Evolutionary conservation across 2,888 invertebrate species (phyloP).

Genomic region (Drosophila siamana): DNA sequence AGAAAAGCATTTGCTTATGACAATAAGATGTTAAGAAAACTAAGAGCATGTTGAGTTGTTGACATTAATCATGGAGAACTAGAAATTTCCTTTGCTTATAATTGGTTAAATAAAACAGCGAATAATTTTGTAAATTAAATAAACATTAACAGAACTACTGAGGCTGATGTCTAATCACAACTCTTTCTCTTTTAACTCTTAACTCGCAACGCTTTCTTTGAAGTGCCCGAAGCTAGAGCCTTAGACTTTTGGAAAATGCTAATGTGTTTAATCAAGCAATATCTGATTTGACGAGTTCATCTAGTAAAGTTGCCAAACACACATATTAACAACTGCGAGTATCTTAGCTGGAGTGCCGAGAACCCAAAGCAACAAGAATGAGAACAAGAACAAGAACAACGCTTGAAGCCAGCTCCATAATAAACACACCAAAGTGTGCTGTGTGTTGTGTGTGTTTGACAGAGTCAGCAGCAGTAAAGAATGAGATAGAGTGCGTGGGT

Average conservation of each 20-base stretch:
- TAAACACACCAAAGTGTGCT: slow-evolving; percentile 71
- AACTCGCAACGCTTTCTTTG: not conserved
- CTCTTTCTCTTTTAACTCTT: not conserved
- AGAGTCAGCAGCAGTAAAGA: not conserved
- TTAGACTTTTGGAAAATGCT: slow-evolving; percentile 6
- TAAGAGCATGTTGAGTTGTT: too few species aligned
- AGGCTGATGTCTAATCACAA: not conserved
- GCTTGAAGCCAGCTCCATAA: slow-evolving; percentile 53
- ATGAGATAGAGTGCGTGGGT: slow-evolving; percentile 4
- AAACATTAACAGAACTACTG: not conserved
- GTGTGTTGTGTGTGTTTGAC: slow-evolving; percentile 39
- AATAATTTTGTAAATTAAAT: not conserved
- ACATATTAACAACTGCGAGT: slow-evolving; percentile 22
- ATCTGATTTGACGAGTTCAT: slow-evolving; percentile 55
- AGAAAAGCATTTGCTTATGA: too few species aligned
- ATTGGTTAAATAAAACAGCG: too few species aligned
- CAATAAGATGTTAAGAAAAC: too few species aligned
- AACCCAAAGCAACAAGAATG: slow-evolving; percentile 3
- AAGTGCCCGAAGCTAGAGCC: not conserved
- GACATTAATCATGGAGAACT: too few species aligned
- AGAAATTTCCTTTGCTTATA: too few species aligned
- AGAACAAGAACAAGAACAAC: slow-evolving; percentile 2
- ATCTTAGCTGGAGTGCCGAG: slow-evolving; percentile 8
- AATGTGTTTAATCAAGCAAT: slow-evolving; percentile 48
- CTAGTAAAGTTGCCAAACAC: slow-evolving; percentile 14